Percentiles rank a stretch among this genome's conserved stretches.
These are phyloP conservation scores for Erinaceus europaeus DNA, from an alignment of 2,113 vertebrate species.

Conservation along the genomic window DNA sequence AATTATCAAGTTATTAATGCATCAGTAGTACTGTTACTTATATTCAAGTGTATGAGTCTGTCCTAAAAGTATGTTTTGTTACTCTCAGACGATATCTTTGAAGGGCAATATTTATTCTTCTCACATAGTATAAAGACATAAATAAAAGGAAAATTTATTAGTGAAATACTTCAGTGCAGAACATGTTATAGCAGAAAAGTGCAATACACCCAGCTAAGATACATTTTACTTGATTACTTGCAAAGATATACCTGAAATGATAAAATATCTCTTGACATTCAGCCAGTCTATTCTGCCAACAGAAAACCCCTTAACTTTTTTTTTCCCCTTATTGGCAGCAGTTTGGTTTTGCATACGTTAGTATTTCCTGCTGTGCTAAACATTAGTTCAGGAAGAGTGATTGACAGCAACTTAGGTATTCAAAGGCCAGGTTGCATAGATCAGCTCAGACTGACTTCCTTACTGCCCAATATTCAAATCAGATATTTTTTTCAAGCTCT, in stretches of 20 bases:
- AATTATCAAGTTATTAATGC: background rate
- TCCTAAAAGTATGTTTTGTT: background rate
- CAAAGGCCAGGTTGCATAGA: constrained; percentile 56
- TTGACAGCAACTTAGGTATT: constrained; percentile 62
- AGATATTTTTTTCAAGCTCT: constrained; percentile 46
- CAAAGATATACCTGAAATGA: constrained; percentile 14
- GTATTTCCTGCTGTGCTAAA: constrained; percentile 66
- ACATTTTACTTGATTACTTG: background rate
- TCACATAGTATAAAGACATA: background rate
- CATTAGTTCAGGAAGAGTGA: constrained; percentile 67
- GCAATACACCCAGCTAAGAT: background rate
- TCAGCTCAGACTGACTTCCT: constrained; percentile 40
- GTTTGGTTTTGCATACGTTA: constrained; percentile 59
- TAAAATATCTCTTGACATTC: background rate
- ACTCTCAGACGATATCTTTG: constrained; percentile 4
- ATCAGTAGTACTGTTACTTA: background rate
- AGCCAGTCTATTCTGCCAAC: constrained; percentile 26
- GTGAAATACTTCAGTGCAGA: background rate
- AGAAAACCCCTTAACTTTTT: constrained; percentile 15
- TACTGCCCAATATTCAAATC: constrained; percentile 50
- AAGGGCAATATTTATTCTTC: background rate
- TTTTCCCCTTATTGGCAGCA: constrained; percentile 38
- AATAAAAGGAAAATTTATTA: background rate
- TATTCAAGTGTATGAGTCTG: background rate
- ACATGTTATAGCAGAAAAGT: background rate